Evolutionary conservation across 2,888 invertebrate genomes (phyloP).

Genomic region (Campopleginae sp.): DNA sequence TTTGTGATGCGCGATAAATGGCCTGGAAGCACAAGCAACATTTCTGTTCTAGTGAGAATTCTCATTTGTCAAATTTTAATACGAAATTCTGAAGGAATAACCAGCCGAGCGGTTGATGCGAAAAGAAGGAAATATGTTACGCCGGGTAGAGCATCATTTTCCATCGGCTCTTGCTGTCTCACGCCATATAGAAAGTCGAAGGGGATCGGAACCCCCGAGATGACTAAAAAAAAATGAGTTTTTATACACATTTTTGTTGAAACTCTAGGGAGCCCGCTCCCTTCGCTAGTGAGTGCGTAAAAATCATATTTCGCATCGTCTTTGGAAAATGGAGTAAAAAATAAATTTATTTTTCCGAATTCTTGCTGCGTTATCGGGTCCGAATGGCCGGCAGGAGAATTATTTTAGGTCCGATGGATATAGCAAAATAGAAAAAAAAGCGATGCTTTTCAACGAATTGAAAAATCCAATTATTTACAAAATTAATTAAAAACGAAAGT

Average conservation of each 20-base stretch:
- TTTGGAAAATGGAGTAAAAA: constrained; percentile 8
- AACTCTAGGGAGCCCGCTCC: not conserved
- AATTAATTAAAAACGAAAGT: too few species aligned
- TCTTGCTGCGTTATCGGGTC: not conserved
- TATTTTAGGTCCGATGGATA: constrained; percentile 19
- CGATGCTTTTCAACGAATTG: too few species aligned
- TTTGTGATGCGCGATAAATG: not conserved
- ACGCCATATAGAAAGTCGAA: not conserved
- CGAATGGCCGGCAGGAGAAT: not conserved
- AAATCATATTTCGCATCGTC: not conserved
- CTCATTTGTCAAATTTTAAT: not conserved
- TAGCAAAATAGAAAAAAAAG: constrained; percentile 24
- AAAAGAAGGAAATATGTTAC: not conserved
- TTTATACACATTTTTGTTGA: not conserved
- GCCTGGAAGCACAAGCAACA: not conserved
- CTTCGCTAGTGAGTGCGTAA: not conserved
- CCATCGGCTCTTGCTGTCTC: not conserved
- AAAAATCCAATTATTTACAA: too few species aligned
- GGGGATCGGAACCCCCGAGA: not conserved
- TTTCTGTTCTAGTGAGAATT: not conserved
- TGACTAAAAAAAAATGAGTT: not conserved
- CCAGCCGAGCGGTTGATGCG: not conserved
- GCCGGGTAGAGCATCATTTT: not conserved
- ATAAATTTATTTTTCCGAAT: not conserved
- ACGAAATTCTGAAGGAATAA: not conserved